Evolutionary conservation across 2,888 invertebrate genomes (phyloP).

Genomic region (Cyrtodaria siliqua): DNA sequence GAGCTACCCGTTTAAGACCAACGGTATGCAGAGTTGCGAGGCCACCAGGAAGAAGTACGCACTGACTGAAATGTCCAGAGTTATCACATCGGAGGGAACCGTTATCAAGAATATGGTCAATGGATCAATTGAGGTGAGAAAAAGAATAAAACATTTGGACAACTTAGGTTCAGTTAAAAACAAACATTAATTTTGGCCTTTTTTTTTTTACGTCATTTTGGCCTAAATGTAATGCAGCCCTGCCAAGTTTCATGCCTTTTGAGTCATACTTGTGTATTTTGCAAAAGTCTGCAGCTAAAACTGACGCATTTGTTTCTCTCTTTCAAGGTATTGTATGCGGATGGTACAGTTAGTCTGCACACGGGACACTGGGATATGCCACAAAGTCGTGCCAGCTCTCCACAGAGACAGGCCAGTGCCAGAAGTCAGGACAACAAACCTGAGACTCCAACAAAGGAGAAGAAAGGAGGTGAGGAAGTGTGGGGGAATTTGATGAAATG

Average conservation of each 20-base stretch:
- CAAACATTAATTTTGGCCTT: no score
- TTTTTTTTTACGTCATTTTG: no score
- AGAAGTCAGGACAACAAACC: slow-evolving; percentile 67
- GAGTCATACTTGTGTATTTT: no score
- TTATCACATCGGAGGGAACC: slow-evolving; percentile 84
- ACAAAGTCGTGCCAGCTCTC: slow-evolving; percentile 69
- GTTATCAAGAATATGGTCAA: slow-evolving; percentile 84
- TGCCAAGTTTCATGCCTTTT: no score
- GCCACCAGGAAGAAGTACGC: slow-evolving; percentile 74
- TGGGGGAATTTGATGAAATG: no score
- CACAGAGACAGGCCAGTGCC: slow-evolving; percentile 73
- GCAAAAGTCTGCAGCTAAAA: no score
- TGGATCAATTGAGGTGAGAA: slow-evolving; percentile 82
- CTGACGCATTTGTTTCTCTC: no score
- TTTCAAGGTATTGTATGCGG: slow-evolving; percentile 83
- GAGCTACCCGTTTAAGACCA: slow-evolving; percentile 83
- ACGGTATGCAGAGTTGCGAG: slow-evolving; percentile 81
- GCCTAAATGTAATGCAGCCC: no score
- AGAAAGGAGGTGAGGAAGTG: slow-evolving; percentile 43
- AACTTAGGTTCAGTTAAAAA: no score
- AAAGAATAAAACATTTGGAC: no score
- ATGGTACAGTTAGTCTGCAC: slow-evolving; percentile 82
- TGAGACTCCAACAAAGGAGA: slow-evolving; percentile 67
- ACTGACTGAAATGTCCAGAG: slow-evolving; percentile 79
- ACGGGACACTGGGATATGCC: slow-evolving; percentile 72